A percentile compares a stretch with the other conserved stretches of the same genome.
Conservation (phyloP, 1,140 invertebrate genomes). For the Anastrepha ludens region DNA sequence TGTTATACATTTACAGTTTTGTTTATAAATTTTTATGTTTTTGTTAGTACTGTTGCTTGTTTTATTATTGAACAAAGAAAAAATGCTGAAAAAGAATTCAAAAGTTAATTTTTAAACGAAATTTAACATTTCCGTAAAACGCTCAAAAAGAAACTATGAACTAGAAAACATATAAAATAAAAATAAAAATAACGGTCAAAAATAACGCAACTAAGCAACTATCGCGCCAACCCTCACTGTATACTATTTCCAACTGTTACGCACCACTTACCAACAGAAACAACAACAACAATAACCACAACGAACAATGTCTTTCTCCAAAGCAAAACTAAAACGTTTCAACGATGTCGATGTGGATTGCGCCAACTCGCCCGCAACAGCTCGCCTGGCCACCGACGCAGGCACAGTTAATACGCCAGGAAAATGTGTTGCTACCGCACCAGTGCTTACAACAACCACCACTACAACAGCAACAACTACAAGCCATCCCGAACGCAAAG, state of each 20-base stretch:
- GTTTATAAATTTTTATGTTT: conserved; percentile 38
- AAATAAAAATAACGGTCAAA: conserved; percentile 38
- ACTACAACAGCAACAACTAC: conserved; percentile 59
- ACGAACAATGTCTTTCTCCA: conserved; percentile 68
- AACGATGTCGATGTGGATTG: conserved; percentile 71
- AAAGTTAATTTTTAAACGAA: conserved; percentile 50
- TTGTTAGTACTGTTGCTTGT: conserved; percentile 42
- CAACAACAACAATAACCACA: not conserved
- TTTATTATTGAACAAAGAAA: conserved; percentile 32
- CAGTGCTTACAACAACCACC: conserved; percentile 56
- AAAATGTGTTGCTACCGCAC: conserved; percentile 33
- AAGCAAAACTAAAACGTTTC: conserved; percentile 73
- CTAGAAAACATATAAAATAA: conserved; percentile 33
- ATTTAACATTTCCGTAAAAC: not conserved
- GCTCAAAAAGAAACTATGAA: not conserved
- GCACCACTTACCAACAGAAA: conserved; percentile 16
- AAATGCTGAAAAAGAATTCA: conserved; percentile 21
- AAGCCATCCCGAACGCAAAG: conserved; percentile 66
- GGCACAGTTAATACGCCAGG: conserved; percentile 45
- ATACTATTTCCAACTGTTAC: not conserved
- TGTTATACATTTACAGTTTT: conserved; percentile 26
- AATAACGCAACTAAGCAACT: not conserved
- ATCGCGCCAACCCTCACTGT: not conserved
- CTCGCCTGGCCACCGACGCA: conserved; percentile 57
- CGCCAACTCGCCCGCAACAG: conserved; percentile 66